Evolutionary conservation across 2,888 invertebrate genomes (phyloP).

Genomic region (Sisyra terminalis): DNA sequence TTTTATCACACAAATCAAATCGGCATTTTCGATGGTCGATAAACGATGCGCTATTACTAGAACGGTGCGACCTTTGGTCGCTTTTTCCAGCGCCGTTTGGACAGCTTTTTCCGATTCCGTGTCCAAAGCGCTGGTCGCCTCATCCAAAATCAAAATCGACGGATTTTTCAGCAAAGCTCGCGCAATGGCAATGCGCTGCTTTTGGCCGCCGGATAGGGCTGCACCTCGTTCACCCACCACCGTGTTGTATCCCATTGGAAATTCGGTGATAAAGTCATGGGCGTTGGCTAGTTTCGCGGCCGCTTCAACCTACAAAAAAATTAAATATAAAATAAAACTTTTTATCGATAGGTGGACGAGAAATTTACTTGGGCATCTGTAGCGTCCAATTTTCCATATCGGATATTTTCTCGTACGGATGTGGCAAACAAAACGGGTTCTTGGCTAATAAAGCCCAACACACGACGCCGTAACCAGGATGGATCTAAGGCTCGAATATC

Average conservation of each 20-base stretch:
- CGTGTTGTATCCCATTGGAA: slow-evolving; percentile 75
- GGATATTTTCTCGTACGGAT: slow-evolving; percentile 80
- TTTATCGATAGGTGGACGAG: too few relatives aligned
- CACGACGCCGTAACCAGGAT: slow-evolving; percentile 69
- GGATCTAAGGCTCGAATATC: slow-evolving; percentile 57
- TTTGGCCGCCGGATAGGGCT: slow-evolving; percentile 89
- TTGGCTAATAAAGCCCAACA: slow-evolving; percentile 80
- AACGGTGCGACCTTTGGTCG: slow-evolving; percentile 72
- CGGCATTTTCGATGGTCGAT: slow-evolving; percentile 81
- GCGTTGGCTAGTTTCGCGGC: slow-evolving; percentile 84
- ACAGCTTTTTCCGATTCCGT: slow-evolving; percentile 84
- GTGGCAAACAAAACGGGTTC: slow-evolving; percentile 91
- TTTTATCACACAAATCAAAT: slow-evolving; percentile 78
- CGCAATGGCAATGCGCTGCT: slow-evolving; percentile 89
- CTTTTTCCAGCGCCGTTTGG: slow-evolving; percentile 73
- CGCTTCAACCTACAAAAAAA: slow-evolving; percentile 39
- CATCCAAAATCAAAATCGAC: slow-evolving; percentile 73
- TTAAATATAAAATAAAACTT: neutral
- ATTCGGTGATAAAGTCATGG: slow-evolving; percentile 67
- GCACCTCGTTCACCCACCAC: slow-evolving; percentile 79
- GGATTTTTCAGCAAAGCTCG: slow-evolving; percentile 86
- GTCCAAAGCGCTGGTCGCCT: slow-evolving; percentile 92
- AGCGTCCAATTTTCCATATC: slow-evolving; percentile 66
- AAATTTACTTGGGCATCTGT: slow-evolving; percentile 46
- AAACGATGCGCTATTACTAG: slow-evolving; percentile 90